Percentiles rank a stretch among this genome's conserved stretches.
Conservation (phyloP, 2,888 invertebrate species). For the Ophion ellenae region DNA sequence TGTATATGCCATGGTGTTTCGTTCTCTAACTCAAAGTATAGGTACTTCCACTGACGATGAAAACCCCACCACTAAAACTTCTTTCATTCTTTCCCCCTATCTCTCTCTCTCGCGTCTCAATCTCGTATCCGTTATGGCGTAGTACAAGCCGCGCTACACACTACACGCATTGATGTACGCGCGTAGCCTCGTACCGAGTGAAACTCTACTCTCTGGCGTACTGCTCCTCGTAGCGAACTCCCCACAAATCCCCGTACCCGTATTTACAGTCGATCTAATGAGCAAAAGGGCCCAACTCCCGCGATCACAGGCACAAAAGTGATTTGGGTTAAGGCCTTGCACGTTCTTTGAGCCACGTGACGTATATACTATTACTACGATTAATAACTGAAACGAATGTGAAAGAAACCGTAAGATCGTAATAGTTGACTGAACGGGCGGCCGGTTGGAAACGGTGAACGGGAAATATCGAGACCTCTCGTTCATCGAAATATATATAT, state of each 20-base stretch:
- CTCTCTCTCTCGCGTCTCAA: constrained; percentile 13
- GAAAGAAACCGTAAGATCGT: constrained; percentile 47
- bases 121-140: constrained; percentile 31
- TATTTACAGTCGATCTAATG: constrained; percentile 1
- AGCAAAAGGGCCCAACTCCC: constrained; percentile 12
- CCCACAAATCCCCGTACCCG: background rate
- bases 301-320: background rate
- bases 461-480: constrained; percentile 18
- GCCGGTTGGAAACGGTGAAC: constrained; percentile 11
- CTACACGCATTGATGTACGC: constrained; percentile 23
- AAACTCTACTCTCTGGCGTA: constrained; percentile 11
- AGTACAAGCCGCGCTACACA: constrained; percentile 17
- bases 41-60: constrained; percentile 38
- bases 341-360: background rate
- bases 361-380: constrained; percentile 36
- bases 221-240: background rate
- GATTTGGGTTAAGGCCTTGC: constrained; percentile 31
- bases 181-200: constrained; percentile 23
- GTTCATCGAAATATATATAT: background rate
- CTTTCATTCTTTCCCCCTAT: constrained; percentile 32
- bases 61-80: constrained; percentile 20
- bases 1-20: background rate
- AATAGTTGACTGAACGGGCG: constrained; percentile 7
- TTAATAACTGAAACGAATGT: constrained; percentile 52
- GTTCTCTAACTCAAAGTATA: background rate